Evolutionary conservation across 2,888 invertebrate genomes (phyloP).

Genomic region (Fragum whitleyi): DNA sequence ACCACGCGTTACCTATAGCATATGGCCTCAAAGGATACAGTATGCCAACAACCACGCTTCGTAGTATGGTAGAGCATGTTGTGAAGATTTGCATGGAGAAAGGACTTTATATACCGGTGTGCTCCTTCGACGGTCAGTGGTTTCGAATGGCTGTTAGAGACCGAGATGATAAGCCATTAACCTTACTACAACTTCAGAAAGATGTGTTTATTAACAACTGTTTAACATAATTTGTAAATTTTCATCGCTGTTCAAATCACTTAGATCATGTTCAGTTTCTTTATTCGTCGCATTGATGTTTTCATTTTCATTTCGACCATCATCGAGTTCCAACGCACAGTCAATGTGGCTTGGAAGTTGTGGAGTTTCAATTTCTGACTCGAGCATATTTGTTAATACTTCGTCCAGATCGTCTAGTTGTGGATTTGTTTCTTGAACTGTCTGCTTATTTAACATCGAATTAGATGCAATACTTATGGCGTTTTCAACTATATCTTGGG

Average conservation of each 20-base stretch:
- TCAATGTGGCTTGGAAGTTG: neutral
- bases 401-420: neutral
- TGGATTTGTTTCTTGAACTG: neutral
- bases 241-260: no score
- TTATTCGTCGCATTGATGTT: no score
- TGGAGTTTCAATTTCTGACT: neutral
- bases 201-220: constrained; percentile 40
- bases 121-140: constrained; percentile 52
- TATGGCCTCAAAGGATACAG: constrained; percentile 51
- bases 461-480: neutral
- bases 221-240: constrained; percentile 16
- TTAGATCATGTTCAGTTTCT: no score
- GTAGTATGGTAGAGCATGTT: constrained; percentile 30
- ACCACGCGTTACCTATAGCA: constrained; percentile 32
- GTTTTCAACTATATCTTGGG: neutral
- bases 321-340: no score
- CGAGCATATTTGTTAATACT: neutral
- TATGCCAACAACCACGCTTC: constrained; percentile 16
- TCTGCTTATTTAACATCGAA: neutral
- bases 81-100: constrained; percentile 24
- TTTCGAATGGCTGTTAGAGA: constrained; percentile 24
- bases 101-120: constrained; percentile 27
- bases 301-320: no score
- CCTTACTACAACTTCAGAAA: constrained; percentile 38
- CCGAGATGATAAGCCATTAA: constrained; percentile 32